phyloP scores from a whole-genome alignment of 1,140 invertebrate species.

The Drosophila saltans region DNA sequence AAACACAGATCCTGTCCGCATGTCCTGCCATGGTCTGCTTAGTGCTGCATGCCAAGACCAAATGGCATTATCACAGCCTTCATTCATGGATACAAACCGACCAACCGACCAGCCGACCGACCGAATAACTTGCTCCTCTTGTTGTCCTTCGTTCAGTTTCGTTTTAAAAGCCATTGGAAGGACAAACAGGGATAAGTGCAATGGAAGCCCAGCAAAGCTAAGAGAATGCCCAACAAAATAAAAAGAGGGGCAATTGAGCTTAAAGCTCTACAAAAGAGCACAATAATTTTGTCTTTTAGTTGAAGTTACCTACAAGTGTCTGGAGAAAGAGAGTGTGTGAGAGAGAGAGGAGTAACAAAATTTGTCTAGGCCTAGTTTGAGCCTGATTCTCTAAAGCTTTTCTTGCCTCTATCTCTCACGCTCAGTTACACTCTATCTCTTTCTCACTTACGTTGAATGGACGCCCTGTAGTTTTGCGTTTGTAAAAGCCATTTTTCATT shows the following conservation, averaged over 20 bases:
- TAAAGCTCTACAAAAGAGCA: slow-evolving; percentile 52
- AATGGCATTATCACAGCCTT: slow-evolving; percentile 60
- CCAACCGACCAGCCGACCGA: slow-evolving; percentile 45
- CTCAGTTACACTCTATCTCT: not conserved
- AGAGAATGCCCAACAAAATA: not conserved
- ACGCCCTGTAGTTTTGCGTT: slow-evolving; percentile 74
- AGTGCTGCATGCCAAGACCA: slow-evolving; percentile 47
- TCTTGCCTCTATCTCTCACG: not conserved
- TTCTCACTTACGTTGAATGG: slow-evolving; percentile 27
- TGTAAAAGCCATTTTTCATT: slow-evolving; percentile 83
- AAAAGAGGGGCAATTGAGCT: slow-evolving; percentile 33
- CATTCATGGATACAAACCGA: slow-evolving; percentile 76
- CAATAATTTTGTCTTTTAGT: slow-evolving; percentile 5
- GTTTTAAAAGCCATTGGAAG: slow-evolving; percentile 74
- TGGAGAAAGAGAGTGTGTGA: slow-evolving; percentile 35
- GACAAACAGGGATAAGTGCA: slow-evolving; percentile 72
- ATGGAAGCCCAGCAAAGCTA: slow-evolving; percentile 53
- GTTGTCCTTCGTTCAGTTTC: slow-evolving; percentile 56
- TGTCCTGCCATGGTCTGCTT: slow-evolving; percentile 50
- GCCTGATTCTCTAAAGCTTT: slow-evolving; percentile 13
- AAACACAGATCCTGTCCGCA: slow-evolving; percentile 10
- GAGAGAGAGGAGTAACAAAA: not conserved
- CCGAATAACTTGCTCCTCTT: slow-evolving; percentile 36
- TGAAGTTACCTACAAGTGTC: slow-evolving; percentile 61
- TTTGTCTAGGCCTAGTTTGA: slow-evolving; percentile 31